Base-by-base conservation (phyloP, 2,888 invertebrate species). In the Lepidochitona cinerea region DNA sequence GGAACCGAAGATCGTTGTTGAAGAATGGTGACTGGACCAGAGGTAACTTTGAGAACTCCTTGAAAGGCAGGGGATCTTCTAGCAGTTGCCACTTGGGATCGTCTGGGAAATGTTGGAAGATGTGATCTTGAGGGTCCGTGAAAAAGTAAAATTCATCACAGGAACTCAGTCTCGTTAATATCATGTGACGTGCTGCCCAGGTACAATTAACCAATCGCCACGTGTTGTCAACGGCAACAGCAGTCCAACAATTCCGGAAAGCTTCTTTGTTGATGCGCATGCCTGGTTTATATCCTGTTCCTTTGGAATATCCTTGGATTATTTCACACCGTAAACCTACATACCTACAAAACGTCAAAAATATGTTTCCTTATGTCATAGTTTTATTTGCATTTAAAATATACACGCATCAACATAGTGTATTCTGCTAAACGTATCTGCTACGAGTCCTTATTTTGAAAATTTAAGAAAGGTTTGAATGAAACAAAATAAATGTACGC, bases 161-260 rank as follows among this genome's bases (percentile, higher is more conserved):
- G 72, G 66, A 76, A 77, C 32, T 83, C 80, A 4, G 83, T 81
- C 67, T 79, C 83, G 65, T 83, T 2, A 18, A 49, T 23, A 23
- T 49, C n/a, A 18, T 18, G 49, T 49, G 98, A 70, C 98, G 92
- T 0, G 98, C 98, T 3, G 98, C 98, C 98, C 98, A 98, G 91
- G 98, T 98, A 91, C 98, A 98, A 91, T 98, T 98, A 14, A 98
- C 97, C 91, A 99, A 98, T 73, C 98, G 93, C 98, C 98, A 98
- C 0, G 97, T 96, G 0, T 97, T 97, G 0, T 98, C 98, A n/a
- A 98, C 96, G 91, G 95, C 98, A 3, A 98, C 98, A 0, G 98
- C 98, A 90, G 98, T 98, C 98, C 98, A 98, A 0, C 98, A 98
- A 92, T 99, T 98, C 32, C 98, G 92, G 93, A 98, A 98, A 37